These are phyloP conservation scores for Cotesia glomerata DNA, from an alignment of 1,140 invertebrate species.

Conservation along the genomic window DNA sequence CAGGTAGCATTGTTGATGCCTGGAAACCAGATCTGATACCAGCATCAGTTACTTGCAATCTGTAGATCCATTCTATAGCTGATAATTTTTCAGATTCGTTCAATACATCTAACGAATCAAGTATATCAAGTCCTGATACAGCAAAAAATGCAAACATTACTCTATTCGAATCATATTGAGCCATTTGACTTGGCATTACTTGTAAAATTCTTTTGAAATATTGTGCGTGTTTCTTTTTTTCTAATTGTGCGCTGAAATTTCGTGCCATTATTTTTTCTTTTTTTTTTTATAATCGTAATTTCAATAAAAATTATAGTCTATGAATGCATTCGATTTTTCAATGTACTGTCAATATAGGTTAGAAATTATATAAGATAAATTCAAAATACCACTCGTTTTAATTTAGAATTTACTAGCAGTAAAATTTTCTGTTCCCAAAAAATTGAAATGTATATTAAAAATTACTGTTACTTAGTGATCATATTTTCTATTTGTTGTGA, in stretches of 20 bases:
- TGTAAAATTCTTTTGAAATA: constrained; percentile 69
- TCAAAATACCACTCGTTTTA: too few species aligned
- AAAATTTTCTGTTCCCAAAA: too few species aligned
- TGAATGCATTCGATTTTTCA: too few species aligned
- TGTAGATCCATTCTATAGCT: constrained; percentile 92
- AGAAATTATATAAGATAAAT: too few species aligned
- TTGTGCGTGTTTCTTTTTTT: constrained; percentile 63
- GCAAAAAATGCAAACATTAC: constrained; percentile 88
- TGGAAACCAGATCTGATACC: constrained; percentile 73
- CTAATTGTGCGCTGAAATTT: constrained; percentile 38
- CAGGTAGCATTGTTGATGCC: constrained; percentile 69
- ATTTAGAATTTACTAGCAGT: too few species aligned
- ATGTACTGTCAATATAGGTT: too few species aligned
- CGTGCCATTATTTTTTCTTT: constrained; percentile 12
- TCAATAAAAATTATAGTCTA: too few species aligned
- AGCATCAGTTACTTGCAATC: constrained; percentile 74
- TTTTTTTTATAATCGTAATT: too few species aligned
- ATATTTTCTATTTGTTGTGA: too few species aligned
- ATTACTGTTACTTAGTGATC: too few species aligned
- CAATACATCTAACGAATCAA: constrained; percentile 75
- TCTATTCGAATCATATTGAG: constrained; percentile 73
- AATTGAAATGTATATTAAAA: too few species aligned
- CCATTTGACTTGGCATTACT: constrained; percentile 69
- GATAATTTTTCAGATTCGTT: constrained; percentile 68
- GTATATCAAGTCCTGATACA: constrained; percentile 86